Percentiles rank a stretch among this genome's conserved stretches.
These are phyloP conservation scores for Pachyramphus minor DNA, from an alignment of 2,113 vertebrate genomes.

Conservation along the genomic window DNA sequence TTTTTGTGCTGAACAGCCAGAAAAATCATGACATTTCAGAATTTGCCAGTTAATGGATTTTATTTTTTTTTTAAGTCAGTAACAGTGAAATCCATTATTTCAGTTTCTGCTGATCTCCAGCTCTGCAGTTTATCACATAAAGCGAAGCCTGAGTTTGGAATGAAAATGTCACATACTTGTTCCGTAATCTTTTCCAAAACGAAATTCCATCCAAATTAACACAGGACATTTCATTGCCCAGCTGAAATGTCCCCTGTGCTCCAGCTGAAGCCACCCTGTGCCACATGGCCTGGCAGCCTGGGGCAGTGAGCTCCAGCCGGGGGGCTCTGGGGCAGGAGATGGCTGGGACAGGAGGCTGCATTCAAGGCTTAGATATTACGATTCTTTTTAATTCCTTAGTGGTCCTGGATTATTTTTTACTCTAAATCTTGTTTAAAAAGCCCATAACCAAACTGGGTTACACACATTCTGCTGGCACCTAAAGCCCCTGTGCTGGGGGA, in stretches of 20 bases:
- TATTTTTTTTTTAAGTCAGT: not conserved
- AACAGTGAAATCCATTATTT: constrained; percentile 9
- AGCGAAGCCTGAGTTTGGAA: not conserved
- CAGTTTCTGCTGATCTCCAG: not conserved
- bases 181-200: not conserved
- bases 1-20: not conserved
- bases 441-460: fast-evolving
- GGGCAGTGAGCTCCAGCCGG: fast-evolving
- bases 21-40: constrained; percentile 22
- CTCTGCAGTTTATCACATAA: not conserved
- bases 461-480: not conserved
- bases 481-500: not conserved
- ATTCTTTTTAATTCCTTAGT: not conserved
- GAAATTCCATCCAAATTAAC: not conserved
- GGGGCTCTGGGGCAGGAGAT: fast-evolving
- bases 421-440: not conserved
- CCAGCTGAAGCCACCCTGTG: not conserved
- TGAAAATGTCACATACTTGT: not conserved
- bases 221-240: not conserved
- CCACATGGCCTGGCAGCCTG: fast-evolving
- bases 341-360: not conserved
- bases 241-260: not conserved
- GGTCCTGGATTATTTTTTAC: not conserved
- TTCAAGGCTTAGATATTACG: not conserved
- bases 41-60: not conserved